phyloP scores from a whole-genome alignment of 2,888 invertebrate genomes.

The Lamellibrachia satsuma region DNA sequence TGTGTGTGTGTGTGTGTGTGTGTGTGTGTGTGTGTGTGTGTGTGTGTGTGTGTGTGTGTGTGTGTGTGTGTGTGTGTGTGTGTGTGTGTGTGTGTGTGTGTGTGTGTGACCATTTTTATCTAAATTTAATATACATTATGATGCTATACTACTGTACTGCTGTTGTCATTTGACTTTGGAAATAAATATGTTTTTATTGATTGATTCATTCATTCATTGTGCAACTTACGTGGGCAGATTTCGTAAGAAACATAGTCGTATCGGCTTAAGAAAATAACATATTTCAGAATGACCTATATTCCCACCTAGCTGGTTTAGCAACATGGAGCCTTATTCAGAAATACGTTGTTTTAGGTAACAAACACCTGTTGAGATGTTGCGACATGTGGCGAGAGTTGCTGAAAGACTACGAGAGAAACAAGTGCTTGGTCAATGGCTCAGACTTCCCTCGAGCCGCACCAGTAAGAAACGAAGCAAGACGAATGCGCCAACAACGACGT shows the following conservation, averaged over 20 bases:
- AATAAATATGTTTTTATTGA: not conserved
- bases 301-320: not conserved
- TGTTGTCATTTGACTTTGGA: not conserved
- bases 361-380: conserved; percentile 50
- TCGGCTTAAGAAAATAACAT: not conserved
- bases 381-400: conserved; percentile 48
- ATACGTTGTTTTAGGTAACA: conserved; percentile 50
- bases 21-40: too few relatives aligned
- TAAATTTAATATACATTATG: too few relatives aligned
- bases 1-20: too few relatives aligned
- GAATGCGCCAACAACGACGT: not conserved
- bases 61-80: too few relatives aligned
- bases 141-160: too few relatives aligned
- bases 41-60: too few relatives aligned
- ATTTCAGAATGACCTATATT: not conserved
- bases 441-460: not conserved
- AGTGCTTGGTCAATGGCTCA: not conserved
- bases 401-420: conserved; percentile 36
- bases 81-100: too few relatives aligned
- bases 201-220: not conserved
- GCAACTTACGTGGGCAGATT: not conserved
- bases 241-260: not conserved
- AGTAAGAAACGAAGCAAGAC: not conserved
- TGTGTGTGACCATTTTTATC: too few relatives aligned
- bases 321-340: not conserved